These are phyloP conservation scores for Archaeoteleia sp. DNA, from an alignment of 2,888 invertebrate species.

Conservation along the genomic window DNA sequence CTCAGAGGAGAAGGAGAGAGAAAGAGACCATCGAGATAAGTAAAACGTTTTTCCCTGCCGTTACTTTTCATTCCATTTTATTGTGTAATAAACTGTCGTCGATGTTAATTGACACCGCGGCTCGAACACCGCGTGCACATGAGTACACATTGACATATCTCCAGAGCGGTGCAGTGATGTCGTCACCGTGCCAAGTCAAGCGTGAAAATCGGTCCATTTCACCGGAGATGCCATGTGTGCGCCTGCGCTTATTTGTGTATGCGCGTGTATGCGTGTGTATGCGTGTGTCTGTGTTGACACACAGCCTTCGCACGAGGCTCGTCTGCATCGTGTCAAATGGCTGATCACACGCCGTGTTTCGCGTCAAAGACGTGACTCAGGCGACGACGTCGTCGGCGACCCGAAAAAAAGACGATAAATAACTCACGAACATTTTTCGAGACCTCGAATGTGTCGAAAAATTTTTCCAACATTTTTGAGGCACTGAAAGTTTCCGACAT, in stretches of 20 bases:
- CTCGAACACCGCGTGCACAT: constrained; percentile 9
- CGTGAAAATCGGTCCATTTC: constrained; percentile 48
- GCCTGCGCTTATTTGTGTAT: too few relatives aligned
- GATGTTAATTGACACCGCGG: constrained; percentile 38
- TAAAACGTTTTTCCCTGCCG: constrained; percentile 1
- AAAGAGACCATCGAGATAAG: background rate
- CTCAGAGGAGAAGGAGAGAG: too few relatives aligned
- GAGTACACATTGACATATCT: constrained; percentile 21
- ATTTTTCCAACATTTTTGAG: too few relatives aligned
- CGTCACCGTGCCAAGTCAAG: constrained; percentile 31
- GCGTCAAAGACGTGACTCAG: constrained; percentile 19
- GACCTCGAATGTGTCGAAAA: too few relatives aligned
- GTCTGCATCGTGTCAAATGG: constrained; percentile 16
- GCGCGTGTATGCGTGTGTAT: too few relatives aligned
- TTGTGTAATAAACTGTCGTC: constrained; percentile 32
- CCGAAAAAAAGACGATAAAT: too few relatives aligned
- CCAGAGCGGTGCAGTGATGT: constrained; percentile 20
- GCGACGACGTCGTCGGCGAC: background rate
- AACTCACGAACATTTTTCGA: too few relatives aligned
- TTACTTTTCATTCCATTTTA: constrained; percentile 12
- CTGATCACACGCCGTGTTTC: constrained; percentile 12
- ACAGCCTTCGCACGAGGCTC: constrained; percentile 5
- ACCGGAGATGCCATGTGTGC: constrained; percentile 26
- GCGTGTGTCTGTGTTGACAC: constrained; percentile 1
- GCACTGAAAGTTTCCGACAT: too few relatives aligned